Base-by-base conservation (phyloP, 2,888 invertebrate species). In the Rhamnusium bicolor region DNA sequence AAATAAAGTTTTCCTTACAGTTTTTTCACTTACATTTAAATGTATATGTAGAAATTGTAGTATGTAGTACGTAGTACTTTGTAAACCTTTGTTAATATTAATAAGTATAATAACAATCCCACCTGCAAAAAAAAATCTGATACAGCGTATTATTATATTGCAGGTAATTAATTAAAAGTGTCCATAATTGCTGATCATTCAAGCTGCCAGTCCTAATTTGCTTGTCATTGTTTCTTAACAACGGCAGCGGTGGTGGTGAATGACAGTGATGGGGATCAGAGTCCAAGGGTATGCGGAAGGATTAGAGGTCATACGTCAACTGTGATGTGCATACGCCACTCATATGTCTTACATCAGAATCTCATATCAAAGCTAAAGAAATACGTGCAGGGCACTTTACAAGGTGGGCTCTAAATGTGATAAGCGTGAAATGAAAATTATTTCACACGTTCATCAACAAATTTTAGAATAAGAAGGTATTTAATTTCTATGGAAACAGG, bases 291-390 rank as follows among this genome's bases (percentile, higher is more conserved):
- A 76, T 72, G 63, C 61, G 73, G 73, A 68, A 69, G 74, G 77
- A 77, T 77, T 75, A 74, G 27, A 71, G 79, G 77, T 78, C 78
- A 76, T 62, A 67, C 65, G 78, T 70, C 75, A 65, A 62, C 72
- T 71, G 72, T 70, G 58, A 73, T 76, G 67, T 68, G 72, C 60
- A 72, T 60, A 60, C 53, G 65, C 53, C 65, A 19, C 51, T 65
- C 53, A 53, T 53, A 19, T n/a, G 65, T 65, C 65, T 51, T 53
- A 21, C 51, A 49, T 49, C 49, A 16, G 27, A 12, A 51, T 27
- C 47, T 46, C n/a, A 19, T 18, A 21, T 47, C 21, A 21, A 46
- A 51, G 49, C 19, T 10, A 2, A 18, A 61, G 60, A 46, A 61
- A 18, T 40, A 10, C 27, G 12, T 18, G 27, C 24, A 54, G 54